These are phyloP conservation scores for Stichopus chloronotus DNA, from an alignment of 35 echinoderm and acorn worm genomes.

Conservation along the genomic window DNA sequence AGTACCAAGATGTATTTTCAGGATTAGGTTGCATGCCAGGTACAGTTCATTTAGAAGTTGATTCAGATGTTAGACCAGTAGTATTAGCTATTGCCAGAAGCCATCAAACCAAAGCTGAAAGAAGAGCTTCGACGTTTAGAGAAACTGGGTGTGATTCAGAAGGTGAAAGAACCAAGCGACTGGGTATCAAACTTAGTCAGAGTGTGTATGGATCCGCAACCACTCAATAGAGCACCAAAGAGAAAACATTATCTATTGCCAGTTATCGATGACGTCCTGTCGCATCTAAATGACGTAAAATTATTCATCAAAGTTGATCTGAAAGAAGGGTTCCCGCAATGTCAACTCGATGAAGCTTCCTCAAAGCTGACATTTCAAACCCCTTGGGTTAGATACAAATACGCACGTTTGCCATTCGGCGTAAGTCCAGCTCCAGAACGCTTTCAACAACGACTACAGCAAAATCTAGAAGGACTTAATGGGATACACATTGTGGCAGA, in stretches of 20 bases:
- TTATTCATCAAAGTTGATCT: conserved; percentile 67
- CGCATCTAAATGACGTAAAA: conserved; percentile 42
- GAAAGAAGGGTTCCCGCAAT: conserved; percentile 65
- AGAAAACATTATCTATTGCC: conserved; percentile 1
- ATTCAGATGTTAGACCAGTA: conserved; percentile 30
- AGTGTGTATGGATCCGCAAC: conserved; percentile 51
- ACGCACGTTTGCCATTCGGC: conserved; percentile 70
- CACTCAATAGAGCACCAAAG: conserved; percentile 18
- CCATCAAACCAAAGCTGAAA: conserved; percentile 76
- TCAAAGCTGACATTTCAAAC: conserved; percentile 69
- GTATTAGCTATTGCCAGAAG: conserved; percentile 68
- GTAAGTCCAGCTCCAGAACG: conserved; percentile 74
- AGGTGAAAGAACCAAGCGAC: conserved; percentile 71
- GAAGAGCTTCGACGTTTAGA: conserved; percentile 66
- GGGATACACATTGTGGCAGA: conserved; percentile 61
- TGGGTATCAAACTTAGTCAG: conserved; percentile 75
- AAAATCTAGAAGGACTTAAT: conserved; percentile 1
- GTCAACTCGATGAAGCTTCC: conserved; percentile 37
- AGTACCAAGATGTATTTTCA: conserved; percentile 30
- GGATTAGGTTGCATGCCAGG: conserved; percentile 65
- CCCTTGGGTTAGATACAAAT: conserved; percentile 72
- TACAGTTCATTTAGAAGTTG: conserved; percentile 25
- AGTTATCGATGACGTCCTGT: background rate
- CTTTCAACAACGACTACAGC: conserved; percentile 44
- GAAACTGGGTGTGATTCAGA: conserved; percentile 67